phyloP scores from a whole-genome alignment of 2,888 invertebrate genomes.

The Thalpophila matura region DNA sequence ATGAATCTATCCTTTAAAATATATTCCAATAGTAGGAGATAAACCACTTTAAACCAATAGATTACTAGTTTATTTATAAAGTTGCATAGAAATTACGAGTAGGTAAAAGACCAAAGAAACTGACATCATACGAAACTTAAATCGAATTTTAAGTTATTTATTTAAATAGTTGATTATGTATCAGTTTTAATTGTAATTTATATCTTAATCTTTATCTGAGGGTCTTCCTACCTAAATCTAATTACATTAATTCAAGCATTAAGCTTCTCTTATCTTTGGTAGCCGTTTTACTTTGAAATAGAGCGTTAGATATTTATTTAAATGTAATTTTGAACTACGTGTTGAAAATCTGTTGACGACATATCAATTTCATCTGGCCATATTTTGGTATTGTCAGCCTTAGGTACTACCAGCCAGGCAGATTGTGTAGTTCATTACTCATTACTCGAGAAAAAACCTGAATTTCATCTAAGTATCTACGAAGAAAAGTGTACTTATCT shows the following conservation, averaged over 20 bases:
- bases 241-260: conserved; percentile 49
- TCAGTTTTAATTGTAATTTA: conserved; percentile 59
- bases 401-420: too few species aligned
- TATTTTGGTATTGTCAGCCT: too few species aligned
- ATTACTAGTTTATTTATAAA: conserved; percentile 48
- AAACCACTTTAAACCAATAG: conserved; percentile 46
- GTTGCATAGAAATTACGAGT: conserved; percentile 34
- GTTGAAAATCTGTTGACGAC: neutral
- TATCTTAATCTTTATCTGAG: conserved; percentile 50
- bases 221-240: conserved; percentile 37
- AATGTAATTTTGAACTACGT: neutral
- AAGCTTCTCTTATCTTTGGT: conserved; percentile 47
- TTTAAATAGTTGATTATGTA: conserved; percentile 51
- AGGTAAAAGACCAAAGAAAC: conserved; percentile 7
- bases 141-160: conserved; percentile 24
- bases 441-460: too few species aligned
- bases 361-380: too few species aligned
- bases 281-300: conserved; percentile 32
- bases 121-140: conserved; percentile 19
- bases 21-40: conserved; percentile 17
- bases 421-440: too few species aligned
- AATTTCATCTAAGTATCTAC: neutral
- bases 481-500: neutral
- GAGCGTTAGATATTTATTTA: conserved; percentile 18
- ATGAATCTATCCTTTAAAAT: conserved; percentile 27